Evolutionary conservation across 2,888 invertebrate species (phyloP), one percentile per base, ranked within the genome.

Genomic region (Hyalella azteca): DNA sequence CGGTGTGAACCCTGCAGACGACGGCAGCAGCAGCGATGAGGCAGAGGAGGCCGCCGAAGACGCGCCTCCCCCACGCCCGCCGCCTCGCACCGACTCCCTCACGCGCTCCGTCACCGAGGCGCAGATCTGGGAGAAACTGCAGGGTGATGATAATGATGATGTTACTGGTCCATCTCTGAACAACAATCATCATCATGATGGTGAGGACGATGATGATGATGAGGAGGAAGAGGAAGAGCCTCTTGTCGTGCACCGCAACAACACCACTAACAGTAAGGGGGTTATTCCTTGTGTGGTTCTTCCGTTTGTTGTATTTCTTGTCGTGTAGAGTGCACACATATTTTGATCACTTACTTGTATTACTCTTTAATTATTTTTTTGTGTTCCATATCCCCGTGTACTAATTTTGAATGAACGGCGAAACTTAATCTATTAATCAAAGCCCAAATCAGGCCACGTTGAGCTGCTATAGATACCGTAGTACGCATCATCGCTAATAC

Each of bases 51-150:
- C 80, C 36, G 76, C 73, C 22, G 84, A 84, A 29, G 82, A 82
- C 29, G 83, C 81, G 13, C 60, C 77, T 5, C 84, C 84, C 1
- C 84, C 84, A 19, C 79, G 79, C 59, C 84, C 84, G 13, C 84
- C 84, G 2, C 84, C 84, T 15, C 82, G 84, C 32, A 84, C 84
- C 22, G 84, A 80, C 78, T 84, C 84, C 76, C 78, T 84, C 66
- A 82, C 84, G 0, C 81, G 82, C 11, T 82, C 84, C 78, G 82
- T 84, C 81, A 60, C 81, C 19, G 82, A 84, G 49, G 78, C 77
- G 39, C 79, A 84, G 73, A 59, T 84, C 32, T 22, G 45, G 29
- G 78, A 26, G 22, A 36, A 45, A 26, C 39, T 39, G 45, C 45
- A 41, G 9, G 48, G 60, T 19, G 66, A 66, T 4, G 66, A 78